Conservation (phyloP, 1,140 invertebrate species). For the Zaprionus tsacasi region DNA sequence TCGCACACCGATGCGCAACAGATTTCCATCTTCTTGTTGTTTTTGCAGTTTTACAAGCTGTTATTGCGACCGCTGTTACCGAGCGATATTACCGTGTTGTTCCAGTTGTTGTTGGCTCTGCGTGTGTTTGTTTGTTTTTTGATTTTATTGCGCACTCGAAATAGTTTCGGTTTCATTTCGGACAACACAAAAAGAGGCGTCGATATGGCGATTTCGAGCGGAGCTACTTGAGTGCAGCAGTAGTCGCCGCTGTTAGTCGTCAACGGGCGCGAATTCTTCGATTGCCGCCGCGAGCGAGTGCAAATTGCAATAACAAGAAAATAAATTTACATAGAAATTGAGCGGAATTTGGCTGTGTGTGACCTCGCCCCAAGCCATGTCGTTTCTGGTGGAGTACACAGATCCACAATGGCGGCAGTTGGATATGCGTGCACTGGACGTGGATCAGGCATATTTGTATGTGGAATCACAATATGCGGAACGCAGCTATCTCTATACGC, state of each 20-base stretch:
- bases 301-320: conserved; percentile 16
- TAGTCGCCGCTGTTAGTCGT: conserved; percentile 24
- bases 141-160: conserved; percentile 80
- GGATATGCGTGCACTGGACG: conserved; percentile 67
- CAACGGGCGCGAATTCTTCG: conserved; percentile 26
- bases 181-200: conserved; percentile 42
- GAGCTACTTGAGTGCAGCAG: conserved; percentile 32
- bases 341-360: conserved; percentile 22
- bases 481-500: conserved; percentile 62
- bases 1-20: neutral
- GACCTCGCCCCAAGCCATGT: conserved; percentile 53
- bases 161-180: conserved; percentile 70
- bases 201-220: conserved; percentile 54
- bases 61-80: neutral
- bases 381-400: conserved; percentile 74
- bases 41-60: conserved; percentile 17
- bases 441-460: conserved; percentile 75
- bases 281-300: neutral
- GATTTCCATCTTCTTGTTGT: neutral
- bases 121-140: conserved; percentile 34
- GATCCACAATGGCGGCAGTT: conserved; percentile 74
- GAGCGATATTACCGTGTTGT: conserved; percentile 11
- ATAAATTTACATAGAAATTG: neutral
- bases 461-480: conserved; percentile 42
- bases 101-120: conserved; percentile 29